Evolutionary conservation across 2,888 invertebrate species (phyloP).

Genomic region (Lepetodrilus schrolli): DNA sequence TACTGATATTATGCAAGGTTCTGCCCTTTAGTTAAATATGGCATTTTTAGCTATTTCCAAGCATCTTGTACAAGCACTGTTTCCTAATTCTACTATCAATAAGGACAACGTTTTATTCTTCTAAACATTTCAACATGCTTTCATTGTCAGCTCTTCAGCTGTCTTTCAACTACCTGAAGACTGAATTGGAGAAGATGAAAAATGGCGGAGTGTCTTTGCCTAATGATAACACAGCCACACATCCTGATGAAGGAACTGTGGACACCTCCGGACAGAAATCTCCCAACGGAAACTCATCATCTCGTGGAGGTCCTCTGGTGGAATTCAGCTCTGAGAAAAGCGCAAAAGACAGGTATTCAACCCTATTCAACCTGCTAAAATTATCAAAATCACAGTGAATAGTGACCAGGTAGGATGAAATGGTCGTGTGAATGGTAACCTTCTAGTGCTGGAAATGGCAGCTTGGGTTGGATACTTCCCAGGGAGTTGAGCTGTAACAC

Average conservation of each 20-base stretch:
- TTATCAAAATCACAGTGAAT: too few relatives aligned
- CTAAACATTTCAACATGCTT: background rate
- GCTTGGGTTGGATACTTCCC: too few relatives aligned
- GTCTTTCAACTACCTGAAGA: conserved; percentile 45
- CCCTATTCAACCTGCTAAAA: too few relatives aligned
- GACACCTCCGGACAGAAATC: background rate
- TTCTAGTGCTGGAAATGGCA: background rate
- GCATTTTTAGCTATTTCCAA: too few relatives aligned
- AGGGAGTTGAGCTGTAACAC: too few relatives aligned
- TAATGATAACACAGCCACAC: background rate
- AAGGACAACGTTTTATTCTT: too few relatives aligned
- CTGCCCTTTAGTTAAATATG: too few relatives aligned
- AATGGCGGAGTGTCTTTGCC: background rate
- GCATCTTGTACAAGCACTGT: too few relatives aligned
- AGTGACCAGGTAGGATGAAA: background rate
- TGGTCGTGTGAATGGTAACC: background rate
- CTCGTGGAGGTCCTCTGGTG: conserved; percentile 40
- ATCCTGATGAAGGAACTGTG: background rate
- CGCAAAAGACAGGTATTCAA: conserved; percentile 46
- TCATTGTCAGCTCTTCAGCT: conserved; percentile 37
- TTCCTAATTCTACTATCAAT: too few relatives aligned
- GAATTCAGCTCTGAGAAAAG: conserved; percentile 45
- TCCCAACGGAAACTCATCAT: conserved; percentile 30
- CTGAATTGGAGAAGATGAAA: conserved; percentile 13
- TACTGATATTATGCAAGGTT: too few relatives aligned